These are phyloP conservation scores for Nymphalis urticae DNA, from an alignment of 2,888 invertebrate genomes.

Conservation along the genomic window DNA sequence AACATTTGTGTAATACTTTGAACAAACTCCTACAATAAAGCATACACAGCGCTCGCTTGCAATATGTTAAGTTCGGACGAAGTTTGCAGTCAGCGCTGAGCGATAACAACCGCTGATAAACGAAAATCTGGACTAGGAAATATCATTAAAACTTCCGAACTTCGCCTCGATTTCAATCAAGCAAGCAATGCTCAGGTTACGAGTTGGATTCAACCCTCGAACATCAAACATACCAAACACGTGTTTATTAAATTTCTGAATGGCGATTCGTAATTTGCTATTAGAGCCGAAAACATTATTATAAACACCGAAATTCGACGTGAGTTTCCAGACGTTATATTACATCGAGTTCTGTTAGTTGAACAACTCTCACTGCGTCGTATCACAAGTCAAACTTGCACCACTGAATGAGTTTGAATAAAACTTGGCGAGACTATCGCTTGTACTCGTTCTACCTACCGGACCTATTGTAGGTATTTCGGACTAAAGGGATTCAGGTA, in stretches of 20 bases:
- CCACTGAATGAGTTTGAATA: too few species aligned
- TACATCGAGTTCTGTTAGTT: too few species aligned
- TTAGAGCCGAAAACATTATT: background rate
- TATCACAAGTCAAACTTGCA: too few species aligned
- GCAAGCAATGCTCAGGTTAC: background rate
- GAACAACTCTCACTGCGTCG: too few species aligned
- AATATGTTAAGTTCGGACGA: background rate
- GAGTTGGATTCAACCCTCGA: background rate
- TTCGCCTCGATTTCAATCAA: constrained; percentile 11
- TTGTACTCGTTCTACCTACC: too few species aligned
- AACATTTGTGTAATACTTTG: background rate
- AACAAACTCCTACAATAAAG: background rate
- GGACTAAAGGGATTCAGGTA: too few species aligned
- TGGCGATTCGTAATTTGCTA: background rate
- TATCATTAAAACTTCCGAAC: constrained; percentile 21
- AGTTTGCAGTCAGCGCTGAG: background rate
- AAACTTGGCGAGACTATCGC: too few species aligned
- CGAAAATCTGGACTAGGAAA: constrained; percentile 13
- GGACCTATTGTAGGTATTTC: too few species aligned
- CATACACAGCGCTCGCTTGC: background rate
- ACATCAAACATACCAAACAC: background rate
- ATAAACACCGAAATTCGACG: background rate
- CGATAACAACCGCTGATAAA: constrained; percentile 10
- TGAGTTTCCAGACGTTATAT: too few species aligned
- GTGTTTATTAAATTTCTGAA: constrained; percentile 6